Evolutionary conservation across 2,888 invertebrate species (phyloP), one percentile per base, ranked within the genome.

Genomic region (Aphidius colemani): DNA sequence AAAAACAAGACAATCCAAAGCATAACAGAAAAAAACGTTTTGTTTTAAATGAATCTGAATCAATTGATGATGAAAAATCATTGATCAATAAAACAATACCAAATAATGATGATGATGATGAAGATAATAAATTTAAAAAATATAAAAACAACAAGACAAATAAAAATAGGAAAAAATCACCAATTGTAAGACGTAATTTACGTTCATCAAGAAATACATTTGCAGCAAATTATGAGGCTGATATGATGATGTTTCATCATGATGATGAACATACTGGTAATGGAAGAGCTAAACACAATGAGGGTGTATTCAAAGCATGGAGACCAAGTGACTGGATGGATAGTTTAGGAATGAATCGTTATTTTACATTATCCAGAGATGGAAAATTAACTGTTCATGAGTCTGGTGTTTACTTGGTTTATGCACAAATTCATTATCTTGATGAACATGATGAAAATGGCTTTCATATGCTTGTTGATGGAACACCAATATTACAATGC

Each of bases 361-460:
- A 88, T 67, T 90, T 90, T 64, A 84, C 84, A 53, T 84, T 89
- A 1, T 79, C 86, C 50, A 62, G 53, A 8, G 86, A 86, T 66
- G 93, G 92, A 0, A 85, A 86, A 59, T 81, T 93, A 0, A 88
- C 88, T 9, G 87, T 93, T 0, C 87, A 86, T 70, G 89, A 90
- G 70, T 81, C 88, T 0, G 93, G 93, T 41, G 84, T 93, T 13
- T 93, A 93, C 79, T 86, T 91, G 62, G 86, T 92, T 55, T 93
- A 93, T 76, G 91, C 90, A 0, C 91, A 93, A 88, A 90, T 94
- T 67, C 92, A 90, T 82, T 93, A 93, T 78, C 84, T 91, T 66
- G 93, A 93, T 75, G 86, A 87, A 59, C 91, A 91, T 76, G 91
- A 93, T 75, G 85, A 88, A 49, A 92, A 91, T 71, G 91, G 92